phyloP scores from a whole-genome alignment of 1,140 invertebrate species.

The Bombus waltoni region DNA sequence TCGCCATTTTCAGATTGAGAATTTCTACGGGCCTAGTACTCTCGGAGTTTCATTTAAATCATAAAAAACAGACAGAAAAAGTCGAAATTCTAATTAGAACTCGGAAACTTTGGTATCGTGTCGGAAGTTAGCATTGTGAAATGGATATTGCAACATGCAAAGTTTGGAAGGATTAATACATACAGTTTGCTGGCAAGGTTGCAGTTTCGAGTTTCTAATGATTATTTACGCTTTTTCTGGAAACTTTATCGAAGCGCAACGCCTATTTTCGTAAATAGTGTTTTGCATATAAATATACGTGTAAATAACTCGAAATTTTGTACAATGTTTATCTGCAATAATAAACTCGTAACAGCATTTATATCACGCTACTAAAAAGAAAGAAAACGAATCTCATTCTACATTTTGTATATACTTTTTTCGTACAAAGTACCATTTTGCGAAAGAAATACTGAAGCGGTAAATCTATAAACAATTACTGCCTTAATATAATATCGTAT shows the following conservation, averaged over 20 bases:
- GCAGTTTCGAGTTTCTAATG: background rate
- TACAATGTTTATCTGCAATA: no score
- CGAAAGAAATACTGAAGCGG: no score
- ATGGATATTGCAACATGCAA: conserved; percentile 1
- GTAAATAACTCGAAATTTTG: no score
- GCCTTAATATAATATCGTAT: no score
- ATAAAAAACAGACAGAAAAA: background rate
- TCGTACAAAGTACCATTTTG: no score
- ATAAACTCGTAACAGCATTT: no score
- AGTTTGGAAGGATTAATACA: conserved; percentile 10
- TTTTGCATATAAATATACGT: no score
- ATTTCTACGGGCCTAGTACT: background rate
- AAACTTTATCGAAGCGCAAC: background rate
- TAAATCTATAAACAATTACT: no score
- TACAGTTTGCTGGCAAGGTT: background rate
- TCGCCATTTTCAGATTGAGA: background rate
- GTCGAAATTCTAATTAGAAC: conserved; percentile 25
- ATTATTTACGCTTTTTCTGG: background rate
- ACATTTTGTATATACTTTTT: no score
- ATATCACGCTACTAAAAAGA: no score
- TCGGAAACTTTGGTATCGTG: conserved; percentile 9
- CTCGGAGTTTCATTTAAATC: background rate
- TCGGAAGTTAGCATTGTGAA: background rate
- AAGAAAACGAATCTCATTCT: no score
- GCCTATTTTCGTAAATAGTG: background rate